Base-by-base conservation (phyloP, 2,888 invertebrate genomes). In the Sclerodermus sp. region DNA sequence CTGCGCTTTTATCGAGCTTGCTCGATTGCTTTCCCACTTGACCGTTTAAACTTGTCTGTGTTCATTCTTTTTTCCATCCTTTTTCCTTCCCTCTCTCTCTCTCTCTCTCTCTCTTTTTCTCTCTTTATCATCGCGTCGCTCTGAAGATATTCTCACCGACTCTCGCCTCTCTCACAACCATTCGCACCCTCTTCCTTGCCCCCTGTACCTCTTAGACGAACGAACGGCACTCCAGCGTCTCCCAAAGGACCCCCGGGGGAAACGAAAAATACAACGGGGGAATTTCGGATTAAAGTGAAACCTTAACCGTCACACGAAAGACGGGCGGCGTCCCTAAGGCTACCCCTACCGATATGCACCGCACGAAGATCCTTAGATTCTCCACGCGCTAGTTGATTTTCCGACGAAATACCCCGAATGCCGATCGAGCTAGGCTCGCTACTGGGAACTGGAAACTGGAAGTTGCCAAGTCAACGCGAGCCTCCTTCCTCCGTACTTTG, bases 281-380 rank as follows among this genome's bases (percentile, higher is more conserved):
- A 62, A 60, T 58, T 56, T 58, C 39, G 51, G 53, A 58, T 56
- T 60, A 56, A 58, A 60, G 58, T 49, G 60, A 62, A 62, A 58
- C 62, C 58, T 60, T 56, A 55, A 54, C 53, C 48, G 51, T 23
- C 52, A 8, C 13, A 34, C 12, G 34, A 12, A 34, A 12, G 12
- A 34, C 12, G 8, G 8, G 30, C 10, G 30, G 30, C 34, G n/a
- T 34, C 34, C 34, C 34, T 5, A 8, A 23, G 23, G 23, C 23
- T 23, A 8, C 23, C 23, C 4, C 3, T 23, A 23, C 4, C 23
- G 8, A 23, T 23, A 23, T 23, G 23, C 23, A 23, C 23, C 23
- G 8, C 23, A 23, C 23, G 23, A 8, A 23, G 8, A 23, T 8
- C 23, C 8, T 23, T 3, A 23, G 8, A 23, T 23, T 23, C 23